A percentile compares a stretch with the other conserved stretches of the same genome.
These are phyloP conservation scores for Campoplex nolae DNA, from an alignment of 2,888 invertebrate genomes.

Conservation along the genomic window DNA sequence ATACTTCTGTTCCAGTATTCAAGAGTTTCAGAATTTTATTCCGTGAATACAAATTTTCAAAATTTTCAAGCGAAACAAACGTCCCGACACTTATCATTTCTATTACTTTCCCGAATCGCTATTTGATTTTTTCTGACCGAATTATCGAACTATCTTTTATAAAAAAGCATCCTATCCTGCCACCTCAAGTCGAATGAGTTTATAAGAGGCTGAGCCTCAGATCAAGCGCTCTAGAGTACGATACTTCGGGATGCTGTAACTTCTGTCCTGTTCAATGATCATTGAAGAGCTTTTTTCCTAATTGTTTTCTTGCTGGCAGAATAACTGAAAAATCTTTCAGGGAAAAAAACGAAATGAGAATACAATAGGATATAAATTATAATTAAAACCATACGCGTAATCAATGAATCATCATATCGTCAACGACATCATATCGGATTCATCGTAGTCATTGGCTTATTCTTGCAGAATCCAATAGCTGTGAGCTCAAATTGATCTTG, in stretches of 20 bases:
- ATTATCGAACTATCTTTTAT: too few species aligned
- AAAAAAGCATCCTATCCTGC: too few species aligned
- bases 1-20: too few species aligned
- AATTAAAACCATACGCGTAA: not conserved
- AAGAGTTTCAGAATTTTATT: too few species aligned
- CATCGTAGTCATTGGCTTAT: conserved; percentile 73
- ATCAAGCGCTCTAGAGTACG: too few species aligned
- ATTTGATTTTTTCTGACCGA: too few species aligned
- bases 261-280: too few species aligned
- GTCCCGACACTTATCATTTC: not conserved
- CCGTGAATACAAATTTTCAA: too few species aligned
- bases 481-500: conserved; percentile 75
- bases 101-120: not conserved
- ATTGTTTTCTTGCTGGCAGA: too few species aligned
- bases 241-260: too few species aligned
- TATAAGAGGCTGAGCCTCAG: not conserved
- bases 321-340: too few species aligned
- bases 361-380: not conserved
- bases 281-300: too few species aligned
- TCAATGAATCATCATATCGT: conserved; percentile 77
- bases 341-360: not conserved
- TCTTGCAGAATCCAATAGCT: conserved; percentile 66
- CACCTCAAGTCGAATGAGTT: not conserved
- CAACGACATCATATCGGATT: conserved; percentile 71
- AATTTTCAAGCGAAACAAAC: not conserved